phyloP scores from a whole-genome alignment of 2,888 invertebrate species.

The Leistus spinibarbis region DNA sequence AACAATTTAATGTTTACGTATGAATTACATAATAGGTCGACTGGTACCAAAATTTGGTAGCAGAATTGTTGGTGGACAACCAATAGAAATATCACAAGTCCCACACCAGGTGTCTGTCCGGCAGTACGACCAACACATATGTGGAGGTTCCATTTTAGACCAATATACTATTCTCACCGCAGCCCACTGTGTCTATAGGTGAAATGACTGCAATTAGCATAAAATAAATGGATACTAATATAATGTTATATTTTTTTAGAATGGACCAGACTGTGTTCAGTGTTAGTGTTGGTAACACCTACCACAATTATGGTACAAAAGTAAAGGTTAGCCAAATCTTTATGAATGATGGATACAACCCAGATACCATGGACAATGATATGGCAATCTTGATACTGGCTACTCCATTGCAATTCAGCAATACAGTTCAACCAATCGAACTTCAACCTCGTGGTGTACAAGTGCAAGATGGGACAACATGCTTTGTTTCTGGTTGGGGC shows the following conservation, averaged over 20 bases:
- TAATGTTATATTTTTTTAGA: conserved; percentile 1
- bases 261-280: conserved; percentile 5
- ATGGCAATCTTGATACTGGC: conserved; percentile 16
- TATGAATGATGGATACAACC: neutral
- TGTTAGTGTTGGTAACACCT: conserved; percentile 8
- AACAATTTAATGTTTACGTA: neutral
- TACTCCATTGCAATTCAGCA: neutral
- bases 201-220: neutral
- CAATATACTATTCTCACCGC: conserved; percentile 12
- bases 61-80: conserved; percentile 15
- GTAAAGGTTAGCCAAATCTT: neutral
- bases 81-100: neutral
- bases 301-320: neutral
- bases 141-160: conserved; percentile 20
- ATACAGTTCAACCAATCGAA: neutral
- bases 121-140: conserved; percentile 20
- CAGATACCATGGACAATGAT: conserved; percentile 4
- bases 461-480: conserved; percentile 6
- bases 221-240: neutral
- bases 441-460: neutral
- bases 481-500: conserved; percentile 23
- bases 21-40: neutral
- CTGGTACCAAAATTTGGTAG: conserved; percentile 6
- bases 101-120: conserved; percentile 21
- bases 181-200: conserved; percentile 18